Conservation (phyloP, 1,140 invertebrate species). For the Sitobion miscanthi region DNA sequence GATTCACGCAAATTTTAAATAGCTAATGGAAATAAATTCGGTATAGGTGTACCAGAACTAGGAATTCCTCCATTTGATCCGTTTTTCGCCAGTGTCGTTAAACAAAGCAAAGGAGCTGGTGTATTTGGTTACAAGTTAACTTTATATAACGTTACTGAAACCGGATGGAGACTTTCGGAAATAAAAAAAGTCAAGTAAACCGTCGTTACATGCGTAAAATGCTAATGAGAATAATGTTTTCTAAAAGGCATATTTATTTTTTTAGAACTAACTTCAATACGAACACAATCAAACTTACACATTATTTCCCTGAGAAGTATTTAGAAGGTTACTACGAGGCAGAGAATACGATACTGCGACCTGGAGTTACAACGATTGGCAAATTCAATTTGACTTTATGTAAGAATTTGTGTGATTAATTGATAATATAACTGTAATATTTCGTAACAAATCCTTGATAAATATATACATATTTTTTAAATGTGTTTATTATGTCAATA, state of each 20-base stretch:
- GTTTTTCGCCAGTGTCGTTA: slow-evolving; percentile 73
- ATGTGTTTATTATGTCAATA: neutral
- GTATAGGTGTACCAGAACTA: slow-evolving; percentile 72
- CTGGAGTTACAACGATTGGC: slow-evolving; percentile 69
- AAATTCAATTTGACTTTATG: slow-evolving; percentile 77
- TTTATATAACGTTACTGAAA: slow-evolving; percentile 76
- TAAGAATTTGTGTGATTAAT: slow-evolving; percentile 62
- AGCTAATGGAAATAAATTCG: neutral
- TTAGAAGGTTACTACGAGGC: slow-evolving; percentile 74
- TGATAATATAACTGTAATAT: neutral
- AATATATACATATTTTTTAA: neutral
- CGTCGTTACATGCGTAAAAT: neutral
- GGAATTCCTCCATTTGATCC: slow-evolving; percentile 79
- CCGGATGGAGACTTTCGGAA: slow-evolving; percentile 77
- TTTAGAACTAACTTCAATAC: slow-evolving; percentile 72
- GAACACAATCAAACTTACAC: slow-evolving; percentile 73
- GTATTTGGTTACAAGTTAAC: slow-evolving; percentile 73
- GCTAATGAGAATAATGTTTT: neutral
- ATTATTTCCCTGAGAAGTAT: slow-evolving; percentile 81
- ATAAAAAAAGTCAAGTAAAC: slow-evolving; percentile 73
- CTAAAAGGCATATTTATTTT: slow-evolving; percentile 36
- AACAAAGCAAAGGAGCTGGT: slow-evolving; percentile 68
- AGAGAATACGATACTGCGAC: slow-evolving; percentile 69
- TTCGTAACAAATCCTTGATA: slow-evolving; percentile 23
- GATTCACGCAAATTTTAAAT: neutral